Conservation (phyloP, 2,888 invertebrate species). For the Oscheius sp. region DNA sequence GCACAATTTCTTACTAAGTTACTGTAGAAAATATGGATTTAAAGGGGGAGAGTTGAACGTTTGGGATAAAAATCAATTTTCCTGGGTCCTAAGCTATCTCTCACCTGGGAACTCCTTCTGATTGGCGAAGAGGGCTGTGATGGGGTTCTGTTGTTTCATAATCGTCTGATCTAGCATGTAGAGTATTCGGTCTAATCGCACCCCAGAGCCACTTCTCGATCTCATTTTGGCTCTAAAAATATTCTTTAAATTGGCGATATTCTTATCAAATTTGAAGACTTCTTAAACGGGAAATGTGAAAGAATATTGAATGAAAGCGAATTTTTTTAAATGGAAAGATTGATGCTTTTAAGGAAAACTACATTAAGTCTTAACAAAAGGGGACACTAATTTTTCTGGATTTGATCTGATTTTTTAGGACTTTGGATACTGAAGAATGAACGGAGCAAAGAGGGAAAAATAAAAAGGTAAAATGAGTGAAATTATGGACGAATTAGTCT, state of each 20-base stretch:
- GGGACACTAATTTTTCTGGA: too few relatives aligned
- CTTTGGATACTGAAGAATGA: too few relatives aligned
- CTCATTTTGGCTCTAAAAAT: constrained; percentile 51
- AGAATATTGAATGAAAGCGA: background rate
- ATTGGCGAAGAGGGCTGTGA: constrained; percentile 94
- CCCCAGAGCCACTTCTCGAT: constrained; percentile 73
- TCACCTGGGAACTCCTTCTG: constrained; percentile 71
- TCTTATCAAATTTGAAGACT: too few relatives aligned
- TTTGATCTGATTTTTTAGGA: too few relatives aligned
- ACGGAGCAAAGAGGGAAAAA: too few relatives aligned
- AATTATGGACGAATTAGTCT: too few relatives aligned
- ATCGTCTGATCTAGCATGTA: constrained; percentile 91
- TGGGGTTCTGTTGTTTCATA: constrained; percentile 89
- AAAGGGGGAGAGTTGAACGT: background rate
- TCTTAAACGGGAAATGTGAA: background rate
- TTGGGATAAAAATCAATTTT: background rate
- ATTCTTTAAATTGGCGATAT: background rate
- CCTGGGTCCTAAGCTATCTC: too few relatives aligned
- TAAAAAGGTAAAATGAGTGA: too few relatives aligned
- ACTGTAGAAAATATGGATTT: too few relatives aligned
- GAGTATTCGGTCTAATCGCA: constrained; percentile 92
- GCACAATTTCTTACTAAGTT: too few relatives aligned
- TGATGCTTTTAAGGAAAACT: too few relatives aligned
- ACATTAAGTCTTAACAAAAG: too few relatives aligned
- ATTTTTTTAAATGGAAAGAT: background rate